Evolutionary conservation across 1,140 invertebrate species (phyloP).

Genomic region (Pachypeltis micranthus): DNA sequence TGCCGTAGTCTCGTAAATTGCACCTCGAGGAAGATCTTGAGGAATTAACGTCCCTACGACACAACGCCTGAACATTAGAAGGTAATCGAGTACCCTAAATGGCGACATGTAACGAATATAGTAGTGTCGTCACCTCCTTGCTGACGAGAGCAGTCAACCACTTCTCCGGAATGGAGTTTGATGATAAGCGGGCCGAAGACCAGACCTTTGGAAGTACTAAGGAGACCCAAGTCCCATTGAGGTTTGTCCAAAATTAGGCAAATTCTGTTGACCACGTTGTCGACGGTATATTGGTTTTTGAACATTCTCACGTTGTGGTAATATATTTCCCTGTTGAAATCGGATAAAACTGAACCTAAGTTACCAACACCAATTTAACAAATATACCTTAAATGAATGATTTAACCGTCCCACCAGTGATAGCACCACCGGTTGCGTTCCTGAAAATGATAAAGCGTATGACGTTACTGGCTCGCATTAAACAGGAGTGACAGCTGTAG

Average conservation of each 20-base stretch:
- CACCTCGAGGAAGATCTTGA: neutral
- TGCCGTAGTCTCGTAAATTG: neutral
- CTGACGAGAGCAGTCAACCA: neutral
- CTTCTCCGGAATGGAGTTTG: neutral
- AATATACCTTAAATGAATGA: neutral
- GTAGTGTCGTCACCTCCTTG: too few relatives aligned
- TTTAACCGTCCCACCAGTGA: too few relatives aligned
- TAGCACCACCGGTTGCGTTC: too few relatives aligned
- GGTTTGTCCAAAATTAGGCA: neutral
- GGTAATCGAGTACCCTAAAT: too few relatives aligned
- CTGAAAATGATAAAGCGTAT: too few relatives aligned
- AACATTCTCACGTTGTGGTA: neutral
- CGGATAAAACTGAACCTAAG: neutral
- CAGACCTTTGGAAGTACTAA: neutral
- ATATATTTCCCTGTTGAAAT: conserved; percentile 1
- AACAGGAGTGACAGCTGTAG: too few relatives aligned
- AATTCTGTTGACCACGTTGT: neutral
- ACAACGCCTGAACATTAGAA: too few relatives aligned
- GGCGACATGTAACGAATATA: too few relatives aligned
- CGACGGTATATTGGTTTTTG: neutral
- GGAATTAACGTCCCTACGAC: neutral
- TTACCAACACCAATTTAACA: neutral
- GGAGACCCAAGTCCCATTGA: neutral
- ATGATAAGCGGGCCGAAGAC: neutral
- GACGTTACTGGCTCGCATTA: too few relatives aligned